Evolutionary conservation across 2,797 vertebrate species (phyloP), one percentile per base, ranked within the genome.

Genomic region (Alouatta caraya): DNA sequence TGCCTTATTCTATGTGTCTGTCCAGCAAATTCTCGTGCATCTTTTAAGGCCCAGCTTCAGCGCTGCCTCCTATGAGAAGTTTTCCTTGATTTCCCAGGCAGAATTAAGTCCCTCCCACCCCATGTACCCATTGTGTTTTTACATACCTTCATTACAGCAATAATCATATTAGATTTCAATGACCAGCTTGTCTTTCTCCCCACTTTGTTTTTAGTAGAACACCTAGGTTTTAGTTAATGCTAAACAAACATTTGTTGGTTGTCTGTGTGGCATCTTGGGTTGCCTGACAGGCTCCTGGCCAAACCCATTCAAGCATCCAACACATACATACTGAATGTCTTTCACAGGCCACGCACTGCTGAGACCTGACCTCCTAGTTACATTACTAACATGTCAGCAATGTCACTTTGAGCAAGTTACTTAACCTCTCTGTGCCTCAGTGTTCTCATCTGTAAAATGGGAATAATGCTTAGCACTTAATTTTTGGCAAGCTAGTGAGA

Each of bases 361-460:
- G 15, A 26, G 76, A 17, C 33, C 57, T 52, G 87, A 42, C 12
- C 28, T 30, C 61, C 52, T 28, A 7, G 22, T 33, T 88, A 55
- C 2, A 30, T 5, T 17, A 37, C 12, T 57, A 75, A 33, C 64
- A 67, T 67, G 64, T 9, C 44, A 83, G 5, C 33, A 48, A 15
- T 37, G 1, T 59, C 9, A 67, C n/a, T 89, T 84, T 33, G 76
- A 82, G 80, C 22, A 82, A 57, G 14, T 55, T 81, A 72, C 42
- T 95, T 89, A 52, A 79, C 50, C 1, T 72, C 64, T 80, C 19
- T 78, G 86, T 61, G 52, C 48, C 88, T 98, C 86, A 59, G 70
- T 84, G 73, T 94, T 59, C 75, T 80, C 87, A 57, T 93, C 83
- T 93, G 64, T 61, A 87, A 87, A 93, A 24, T 73, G 61, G 33